Evolutionary conservation across 2,797 vertebrate species (phyloP), one percentile per base, ranked within the genome.

Genomic region (Lepus townsendii): DNA sequence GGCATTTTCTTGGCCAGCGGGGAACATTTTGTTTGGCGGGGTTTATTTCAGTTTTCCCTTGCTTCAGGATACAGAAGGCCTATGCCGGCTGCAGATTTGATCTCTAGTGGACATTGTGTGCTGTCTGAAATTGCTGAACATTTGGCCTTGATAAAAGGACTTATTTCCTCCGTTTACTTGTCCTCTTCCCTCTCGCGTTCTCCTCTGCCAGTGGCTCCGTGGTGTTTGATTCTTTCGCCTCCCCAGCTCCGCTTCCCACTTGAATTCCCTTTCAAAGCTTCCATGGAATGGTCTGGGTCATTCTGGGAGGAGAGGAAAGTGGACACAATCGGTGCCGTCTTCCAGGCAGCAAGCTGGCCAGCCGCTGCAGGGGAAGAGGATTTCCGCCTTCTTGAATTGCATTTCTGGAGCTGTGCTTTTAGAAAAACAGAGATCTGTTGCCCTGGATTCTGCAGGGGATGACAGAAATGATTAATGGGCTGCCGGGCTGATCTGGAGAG

Each of bases 391-490:
- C 85, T 93, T 16, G 11, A 89, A 54, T 83, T 94, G n/a, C 63
- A 32, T 95, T 93, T 93, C 72, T 96, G 94, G 96, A 90, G 32
- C 83, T 20, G 73, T 38, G 83, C 52, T 52, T 94, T 96, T 96
- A 91, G 92, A 90, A 96, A 97, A 97, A 97, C 91, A 97, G 95
- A 95, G 79, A 68, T 95, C 92, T 47, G 60, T 90, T 95, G 93
- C 92, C 69, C 26, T 84, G 96, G 83, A 78, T 97, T 95, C n/a
- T 69, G 88, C 38, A 27, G 35, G 83, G 68, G 83, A 69, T 96
- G 96, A 97, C 96, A 96, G 92, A 75, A 93, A 95, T 97, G 97
- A 97, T 97, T 96, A 97, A 97, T 97, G 95, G 77, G 69, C 73
- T 93, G 88, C 89, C 0, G 14, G 76, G 26, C 38, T 93, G 92